Percentiles rank a stretch among this genome's conserved stretches.
Evolutionary conservation across 2,888 invertebrate species (phyloP).

Genomic region (Griposia aprilina): DNA sequence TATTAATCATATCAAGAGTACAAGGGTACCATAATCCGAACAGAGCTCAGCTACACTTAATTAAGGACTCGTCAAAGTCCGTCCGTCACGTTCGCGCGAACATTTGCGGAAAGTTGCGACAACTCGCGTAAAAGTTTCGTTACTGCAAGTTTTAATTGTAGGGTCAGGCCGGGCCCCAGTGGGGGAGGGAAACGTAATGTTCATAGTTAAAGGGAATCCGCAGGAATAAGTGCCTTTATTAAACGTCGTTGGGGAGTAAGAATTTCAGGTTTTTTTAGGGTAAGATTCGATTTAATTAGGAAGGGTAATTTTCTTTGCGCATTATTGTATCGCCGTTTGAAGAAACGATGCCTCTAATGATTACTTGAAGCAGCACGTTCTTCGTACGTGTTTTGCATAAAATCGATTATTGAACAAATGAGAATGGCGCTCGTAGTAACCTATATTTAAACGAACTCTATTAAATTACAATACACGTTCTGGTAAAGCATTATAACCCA

Average conservation of each 20-base stretch:
- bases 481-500: too few relatives aligned
- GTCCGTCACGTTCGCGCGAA: constrained; percentile 59
- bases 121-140: constrained; percentile 65
- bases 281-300: constrained; percentile 23
- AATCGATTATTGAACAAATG: not conserved
- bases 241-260: constrained; percentile 29
- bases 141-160: constrained; percentile 76
- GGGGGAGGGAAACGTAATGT: constrained; percentile 42
- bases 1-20: constrained; percentile 48
- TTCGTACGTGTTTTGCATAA: constrained; percentile 12
- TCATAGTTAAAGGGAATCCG: constrained; percentile 36
- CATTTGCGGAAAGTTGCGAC: constrained; percentile 60
- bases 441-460: not conserved
- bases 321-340: constrained; percentile 1
- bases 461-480: not conserved
- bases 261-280: constrained; percentile 7
- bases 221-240: constrained; percentile 49
- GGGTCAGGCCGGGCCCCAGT: constrained; percentile 45
- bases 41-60: constrained; percentile 60
- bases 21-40: constrained; percentile 38
- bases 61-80: constrained; percentile 64
- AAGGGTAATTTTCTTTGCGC: not conserved
- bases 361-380: constrained; percentile 9
- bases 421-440: not conserved
- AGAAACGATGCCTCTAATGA: not conserved